These are phyloP conservation scores for Trypoxylon attenuatum DNA, from an alignment of 2,888 invertebrate genomes.

Conservation along the genomic window DNA sequence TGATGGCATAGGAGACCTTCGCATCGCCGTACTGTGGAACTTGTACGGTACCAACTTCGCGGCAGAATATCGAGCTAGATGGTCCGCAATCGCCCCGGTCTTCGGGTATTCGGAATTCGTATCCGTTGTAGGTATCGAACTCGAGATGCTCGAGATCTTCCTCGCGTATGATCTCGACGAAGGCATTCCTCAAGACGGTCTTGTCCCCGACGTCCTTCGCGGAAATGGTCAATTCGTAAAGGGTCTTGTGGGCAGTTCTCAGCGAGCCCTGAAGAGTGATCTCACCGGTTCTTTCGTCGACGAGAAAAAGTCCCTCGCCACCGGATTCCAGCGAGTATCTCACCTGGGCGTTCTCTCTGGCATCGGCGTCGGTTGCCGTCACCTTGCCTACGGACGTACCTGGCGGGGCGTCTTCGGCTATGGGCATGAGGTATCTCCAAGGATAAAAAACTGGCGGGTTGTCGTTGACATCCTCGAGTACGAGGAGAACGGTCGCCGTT, in stretches of 20 bases:
- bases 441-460: conserved; percentile 96
- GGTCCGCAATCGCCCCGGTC: conserved; percentile 80
- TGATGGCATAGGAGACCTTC: conserved; percentile 83
- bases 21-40: conserved; percentile 72
- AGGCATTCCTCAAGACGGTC: conserved; percentile 83
- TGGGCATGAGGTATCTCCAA: conserved; percentile 86
- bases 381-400: conserved; percentile 84
- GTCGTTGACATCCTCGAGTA: conserved; percentile 92
- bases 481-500: conserved; percentile 89
- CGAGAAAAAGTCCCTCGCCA: conserved; percentile 86
- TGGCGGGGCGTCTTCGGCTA: conserved; percentile 81
- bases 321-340: conserved; percentile 87
- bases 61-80: conserved; percentile 75
- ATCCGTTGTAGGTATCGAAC: conserved; percentile 85
- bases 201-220: conserved; percentile 89
- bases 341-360: conserved; percentile 90
- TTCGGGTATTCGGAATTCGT: conserved; percentile 89
- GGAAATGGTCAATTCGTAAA: conserved; percentile 85
- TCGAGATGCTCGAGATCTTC: conserved; percentile 83
- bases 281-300: conserved; percentile 87
- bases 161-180: conserved; percentile 87
- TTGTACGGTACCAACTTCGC: conserved; percentile 87
- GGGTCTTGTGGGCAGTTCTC: conserved; percentile 80
- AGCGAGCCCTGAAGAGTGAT: conserved; percentile 82
- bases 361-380: conserved; percentile 89